Evolutionary conservation across 2,888 invertebrate genomes (phyloP).

Genomic region (Patella ulyssiponensis): DNA sequence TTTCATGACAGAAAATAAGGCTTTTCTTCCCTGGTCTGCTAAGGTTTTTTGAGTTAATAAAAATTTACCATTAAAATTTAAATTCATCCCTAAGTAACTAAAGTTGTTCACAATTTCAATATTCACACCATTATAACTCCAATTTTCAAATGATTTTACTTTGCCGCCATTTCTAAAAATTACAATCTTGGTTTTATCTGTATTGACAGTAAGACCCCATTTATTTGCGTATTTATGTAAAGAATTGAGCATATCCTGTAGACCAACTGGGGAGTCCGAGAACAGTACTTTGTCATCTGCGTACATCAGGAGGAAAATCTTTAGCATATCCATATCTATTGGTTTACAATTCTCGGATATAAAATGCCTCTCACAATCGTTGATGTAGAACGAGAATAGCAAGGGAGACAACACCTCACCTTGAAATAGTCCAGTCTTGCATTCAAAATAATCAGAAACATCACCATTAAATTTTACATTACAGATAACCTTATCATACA

Average conservation of each 20-base stretch:
- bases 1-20: no score
- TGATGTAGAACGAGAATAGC: no score
- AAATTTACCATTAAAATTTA: slow-evolving; percentile 66
- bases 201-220: background rate
- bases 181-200: background rate
- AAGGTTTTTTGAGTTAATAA: no score
- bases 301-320: background rate
- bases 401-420: no score
- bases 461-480: background rate
- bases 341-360: no score
- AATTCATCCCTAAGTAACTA: background rate
- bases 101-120: background rate
- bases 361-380: no score
- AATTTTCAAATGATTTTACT: background rate
- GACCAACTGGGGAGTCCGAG: background rate
- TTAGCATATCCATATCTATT: no score
- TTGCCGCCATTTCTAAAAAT: background rate
- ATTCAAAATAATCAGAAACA: no score
- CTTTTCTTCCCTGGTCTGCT: no score
- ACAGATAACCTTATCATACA: background rate
- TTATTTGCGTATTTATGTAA: background rate
- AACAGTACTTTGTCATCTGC: background rate
- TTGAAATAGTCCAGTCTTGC: no score
- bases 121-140: background rate
- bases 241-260: background rate